These are phyloP conservation scores for Dexiosoma caninum DNA, from an alignment of 2,888 invertebrate species.

Conservation along the genomic window DNA sequence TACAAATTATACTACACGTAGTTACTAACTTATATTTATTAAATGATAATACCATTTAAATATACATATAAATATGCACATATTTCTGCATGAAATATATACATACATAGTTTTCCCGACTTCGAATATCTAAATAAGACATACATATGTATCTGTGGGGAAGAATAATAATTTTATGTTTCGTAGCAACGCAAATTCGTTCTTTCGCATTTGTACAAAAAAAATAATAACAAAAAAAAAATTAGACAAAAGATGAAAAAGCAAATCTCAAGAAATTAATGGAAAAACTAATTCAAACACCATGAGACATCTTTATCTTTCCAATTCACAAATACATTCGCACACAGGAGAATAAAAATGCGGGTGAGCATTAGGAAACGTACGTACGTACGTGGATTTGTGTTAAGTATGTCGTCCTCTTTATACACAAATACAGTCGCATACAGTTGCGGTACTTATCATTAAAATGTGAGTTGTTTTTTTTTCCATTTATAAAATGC, in stretches of 20 bases:
- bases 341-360: constrained; percentile 34
- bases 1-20: no score
- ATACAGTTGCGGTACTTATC: constrained; percentile 32
- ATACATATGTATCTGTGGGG: neutral
- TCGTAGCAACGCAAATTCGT: constrained; percentile 13
- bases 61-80: neutral
- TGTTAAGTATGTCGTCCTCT: constrained; percentile 18
- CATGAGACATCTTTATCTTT: constrained; percentile 48
- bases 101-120: no score
- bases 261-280: constrained; percentile 46
- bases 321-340: constrained; percentile 27
- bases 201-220: neutral
- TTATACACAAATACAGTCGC: neutral
- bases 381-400: neutral
- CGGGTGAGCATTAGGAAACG: constrained; percentile 19
- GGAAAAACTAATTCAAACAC: constrained; percentile 54
- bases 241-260: neutral
- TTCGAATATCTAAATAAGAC: no score
- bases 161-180: neutral
- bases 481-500: constrained; percentile 13
- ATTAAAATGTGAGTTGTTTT: constrained; percentile 34
- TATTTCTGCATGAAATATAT: no score
- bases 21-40: neutral
- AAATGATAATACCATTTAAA: neutral
- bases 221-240: neutral